Conservation (phyloP, 2,797 vertebrate species). For the Oreochromis grahami region DNA sequence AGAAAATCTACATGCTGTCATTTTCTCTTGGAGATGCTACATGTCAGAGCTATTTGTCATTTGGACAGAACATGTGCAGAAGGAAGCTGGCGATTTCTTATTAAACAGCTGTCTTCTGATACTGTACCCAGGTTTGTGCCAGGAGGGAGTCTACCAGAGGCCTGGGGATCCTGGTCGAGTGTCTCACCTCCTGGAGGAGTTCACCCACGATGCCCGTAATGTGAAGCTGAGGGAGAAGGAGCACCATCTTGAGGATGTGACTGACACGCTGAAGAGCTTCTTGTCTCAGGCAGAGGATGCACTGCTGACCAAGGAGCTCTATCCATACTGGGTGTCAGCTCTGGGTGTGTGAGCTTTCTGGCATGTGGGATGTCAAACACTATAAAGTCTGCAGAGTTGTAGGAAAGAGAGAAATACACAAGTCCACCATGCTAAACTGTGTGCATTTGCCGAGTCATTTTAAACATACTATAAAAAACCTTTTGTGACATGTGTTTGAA, state of each 20-base stretch:
- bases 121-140: slow-evolving; percentile 82
- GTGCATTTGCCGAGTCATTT: neutral
- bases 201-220: slow-evolving; percentile 87
- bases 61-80: neutral
- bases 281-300: slow-evolving; percentile 89
- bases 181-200: slow-evolving; percentile 82
- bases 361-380: neutral
- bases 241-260: slow-evolving; percentile 88
- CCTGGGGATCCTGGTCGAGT: slow-evolving; percentile 78
- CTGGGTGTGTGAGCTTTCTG: slow-evolving; percentile 75
- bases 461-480: neutral
- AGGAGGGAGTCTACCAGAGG: slow-evolving; percentile 86
- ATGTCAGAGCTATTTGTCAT: neutral
- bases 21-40: neutral
- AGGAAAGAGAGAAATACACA: neutral
- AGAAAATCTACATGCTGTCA: neutral
- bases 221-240: slow-evolving; percentile 89
- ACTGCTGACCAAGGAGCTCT: slow-evolving; percentile 91
- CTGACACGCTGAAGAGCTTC: slow-evolving; percentile 88
- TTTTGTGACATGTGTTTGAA: neutral
- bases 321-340: slow-evolving; percentile 93
- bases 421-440: neutral
- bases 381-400: neutral
- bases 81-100: neutral
- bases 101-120: neutral